Percentiles rank a stretch among this genome's conserved stretches.
Conservation (phyloP, 2,888 invertebrate species). For the Steinernema carpocapsae region DNA sequence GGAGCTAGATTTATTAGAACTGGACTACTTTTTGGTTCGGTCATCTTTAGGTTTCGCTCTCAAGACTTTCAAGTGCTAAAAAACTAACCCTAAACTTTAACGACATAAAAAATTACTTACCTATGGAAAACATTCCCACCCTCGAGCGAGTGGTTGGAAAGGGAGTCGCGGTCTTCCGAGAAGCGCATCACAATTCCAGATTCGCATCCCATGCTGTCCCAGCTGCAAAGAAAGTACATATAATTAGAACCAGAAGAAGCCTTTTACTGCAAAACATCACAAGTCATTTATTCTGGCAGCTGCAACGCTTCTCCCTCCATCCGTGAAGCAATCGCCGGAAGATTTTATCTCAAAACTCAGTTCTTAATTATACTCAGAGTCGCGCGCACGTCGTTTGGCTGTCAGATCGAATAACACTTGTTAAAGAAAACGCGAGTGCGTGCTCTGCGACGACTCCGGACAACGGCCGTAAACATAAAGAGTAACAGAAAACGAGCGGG, state of each 20-base stretch:
- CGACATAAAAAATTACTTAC: too few species aligned
- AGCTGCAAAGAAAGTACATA: conserved; percentile 42
- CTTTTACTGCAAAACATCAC: too few species aligned
- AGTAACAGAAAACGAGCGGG: too few species aligned
- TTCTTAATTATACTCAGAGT: conserved; percentile 21
- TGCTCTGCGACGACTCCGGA: conserved; percentile 5
- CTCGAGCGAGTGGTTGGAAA: conserved; percentile 19
- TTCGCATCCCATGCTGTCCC: conserved; percentile 53
- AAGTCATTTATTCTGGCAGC: too few species aligned
- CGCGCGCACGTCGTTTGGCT: conserved; percentile 5
- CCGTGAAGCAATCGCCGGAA: not conserved
- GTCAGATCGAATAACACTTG: conserved; percentile 32
- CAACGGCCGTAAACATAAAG: conserved; percentile 11
- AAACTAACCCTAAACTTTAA: too few species aligned
- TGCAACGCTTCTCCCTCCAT: too few species aligned
- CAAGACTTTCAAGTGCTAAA: too few species aligned
- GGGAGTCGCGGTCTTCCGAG: conserved; percentile 44
- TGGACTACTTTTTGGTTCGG: too few species aligned
- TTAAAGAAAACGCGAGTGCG: conserved; percentile 29
- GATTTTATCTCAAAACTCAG: not conserved
- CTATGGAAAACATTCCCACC: not conserved
- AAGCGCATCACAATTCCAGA: conserved; percentile 52
- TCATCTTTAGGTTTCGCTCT: too few species aligned
- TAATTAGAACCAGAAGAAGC: not conserved
- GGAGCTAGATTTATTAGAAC: not conserved